Conservation (phyloP, 2,113 vertebrate species). For the Anoplopoma fimbria region DNA sequence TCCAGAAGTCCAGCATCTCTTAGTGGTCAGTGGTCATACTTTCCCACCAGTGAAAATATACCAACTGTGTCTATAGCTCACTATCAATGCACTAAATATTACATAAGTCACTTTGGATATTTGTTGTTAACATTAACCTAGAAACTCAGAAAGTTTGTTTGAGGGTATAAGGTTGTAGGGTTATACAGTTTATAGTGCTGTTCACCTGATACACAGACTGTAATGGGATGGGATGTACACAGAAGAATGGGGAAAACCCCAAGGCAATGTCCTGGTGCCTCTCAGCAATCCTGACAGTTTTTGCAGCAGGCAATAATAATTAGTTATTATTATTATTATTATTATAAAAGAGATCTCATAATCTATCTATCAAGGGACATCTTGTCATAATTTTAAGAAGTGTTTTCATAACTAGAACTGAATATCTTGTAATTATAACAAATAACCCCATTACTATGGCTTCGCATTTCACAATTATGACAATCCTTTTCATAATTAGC, state of each 20-base stretch:
- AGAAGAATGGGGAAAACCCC: background rate
- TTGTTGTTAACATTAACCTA: background rate
- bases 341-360: background rate
- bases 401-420: background rate
- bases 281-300: background rate
- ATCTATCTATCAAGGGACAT: background rate
- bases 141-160: conserved; percentile 18
- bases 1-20: background rate
- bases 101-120: background rate
- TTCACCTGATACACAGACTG: conserved; percentile 1
- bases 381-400: background rate
- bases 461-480: background rate
- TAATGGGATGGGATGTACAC: background rate
- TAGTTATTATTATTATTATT: background rate
- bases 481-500: background rate
- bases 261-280: conserved; percentile 1
- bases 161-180: background rate
- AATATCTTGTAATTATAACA: background rate
- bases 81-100: background rate
- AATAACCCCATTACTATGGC: background rate
- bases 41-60: background rate
- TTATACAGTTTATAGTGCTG: conserved; percentile 16
- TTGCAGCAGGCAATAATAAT: background rate
- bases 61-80: background rate
- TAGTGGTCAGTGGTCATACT: background rate